phyloP scores from a whole-genome alignment of 2,797 vertebrate species.

The Pseudomugil gertrudae region DNA sequence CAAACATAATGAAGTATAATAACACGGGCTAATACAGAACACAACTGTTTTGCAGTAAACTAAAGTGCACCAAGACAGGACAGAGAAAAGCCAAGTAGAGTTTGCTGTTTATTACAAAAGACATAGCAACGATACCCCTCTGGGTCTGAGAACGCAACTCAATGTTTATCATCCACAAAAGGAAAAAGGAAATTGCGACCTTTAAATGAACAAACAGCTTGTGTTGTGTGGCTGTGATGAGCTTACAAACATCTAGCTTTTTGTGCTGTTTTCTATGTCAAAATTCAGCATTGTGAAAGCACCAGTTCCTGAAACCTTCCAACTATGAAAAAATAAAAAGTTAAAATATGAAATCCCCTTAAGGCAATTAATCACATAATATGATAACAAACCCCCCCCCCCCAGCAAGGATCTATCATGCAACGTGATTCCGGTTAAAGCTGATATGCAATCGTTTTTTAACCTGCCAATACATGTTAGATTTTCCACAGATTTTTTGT shows the following conservation, averaged over 20 bases:
- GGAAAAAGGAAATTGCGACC: constrained; percentile 4
- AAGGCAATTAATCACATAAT: constrained; percentile 40
- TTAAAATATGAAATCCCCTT: constrained; percentile 30
- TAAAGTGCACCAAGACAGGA: constrained; percentile 26
- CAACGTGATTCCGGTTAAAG: constrained; percentile 36
- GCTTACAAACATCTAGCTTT: neutral
- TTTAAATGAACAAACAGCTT: neutral
- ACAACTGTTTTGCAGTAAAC: constrained; percentile 39
- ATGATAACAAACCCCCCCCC: constrained; percentile 29
- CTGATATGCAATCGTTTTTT: constrained; percentile 24
- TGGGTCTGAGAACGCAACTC: neutral
- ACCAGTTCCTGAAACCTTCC: neutral
- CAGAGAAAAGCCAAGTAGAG: constrained; percentile 24
- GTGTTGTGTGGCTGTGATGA: constrained; percentile 4
- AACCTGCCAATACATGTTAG: constrained; percentile 48
- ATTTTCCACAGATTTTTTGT: constrained; percentile 15
- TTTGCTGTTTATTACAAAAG: constrained; percentile 25
- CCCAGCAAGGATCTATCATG: constrained; percentile 19
- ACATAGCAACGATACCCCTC: constrained; percentile 18
- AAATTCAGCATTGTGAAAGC: constrained; percentile 25
- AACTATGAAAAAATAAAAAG: constrained; percentile 8
- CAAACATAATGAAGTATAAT: constrained; percentile 70
- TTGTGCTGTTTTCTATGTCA: neutral
- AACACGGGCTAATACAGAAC: constrained; percentile 47
- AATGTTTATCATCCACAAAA: neutral